phyloP scores from a whole-genome alignment of 1,140 invertebrate genomes.

The Drosophila kanapiae region DNA sequence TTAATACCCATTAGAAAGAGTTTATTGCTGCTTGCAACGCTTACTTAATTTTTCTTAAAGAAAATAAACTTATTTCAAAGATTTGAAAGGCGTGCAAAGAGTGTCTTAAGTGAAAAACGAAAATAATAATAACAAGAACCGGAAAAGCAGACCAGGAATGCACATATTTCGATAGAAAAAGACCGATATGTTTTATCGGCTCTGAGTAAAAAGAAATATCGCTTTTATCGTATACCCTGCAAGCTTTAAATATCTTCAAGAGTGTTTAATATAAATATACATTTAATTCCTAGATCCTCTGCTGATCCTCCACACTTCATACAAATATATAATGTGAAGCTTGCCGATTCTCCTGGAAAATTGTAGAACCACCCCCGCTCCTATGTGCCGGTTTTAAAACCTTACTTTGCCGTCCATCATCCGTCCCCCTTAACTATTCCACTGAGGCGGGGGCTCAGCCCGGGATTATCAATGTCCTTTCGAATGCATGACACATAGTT shows the following conservation, averaged over 20 bases:
- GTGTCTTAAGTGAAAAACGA: no score
- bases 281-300: not conserved
- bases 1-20: conserved; percentile 15
- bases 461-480: conserved; percentile 64
- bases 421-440: not conserved
- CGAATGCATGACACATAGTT: conserved; percentile 56
- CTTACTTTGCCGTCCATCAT: not conserved
- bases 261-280: not conserved
- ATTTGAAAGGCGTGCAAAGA: not conserved
- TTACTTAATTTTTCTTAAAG: not conserved
- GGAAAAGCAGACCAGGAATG: no score
- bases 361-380: not conserved
- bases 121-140: not conserved
- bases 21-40: not conserved
- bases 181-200: no score
- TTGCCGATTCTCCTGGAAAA: not conserved
- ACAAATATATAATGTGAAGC: not conserved
- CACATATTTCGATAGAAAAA: no score
- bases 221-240: no score
- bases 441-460: conserved; percentile 4
- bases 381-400: conserved; percentile 6
- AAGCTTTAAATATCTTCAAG: not conserved
- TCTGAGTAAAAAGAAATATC: no score
- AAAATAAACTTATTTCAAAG: not conserved
- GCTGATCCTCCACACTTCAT: not conserved